Percentiles rank a stretch among this genome's conserved stretches.
Conservation (phyloP, 30 jellyfish, hydroid and myxozoan species). For the Aurelia coerulea region DNA sequence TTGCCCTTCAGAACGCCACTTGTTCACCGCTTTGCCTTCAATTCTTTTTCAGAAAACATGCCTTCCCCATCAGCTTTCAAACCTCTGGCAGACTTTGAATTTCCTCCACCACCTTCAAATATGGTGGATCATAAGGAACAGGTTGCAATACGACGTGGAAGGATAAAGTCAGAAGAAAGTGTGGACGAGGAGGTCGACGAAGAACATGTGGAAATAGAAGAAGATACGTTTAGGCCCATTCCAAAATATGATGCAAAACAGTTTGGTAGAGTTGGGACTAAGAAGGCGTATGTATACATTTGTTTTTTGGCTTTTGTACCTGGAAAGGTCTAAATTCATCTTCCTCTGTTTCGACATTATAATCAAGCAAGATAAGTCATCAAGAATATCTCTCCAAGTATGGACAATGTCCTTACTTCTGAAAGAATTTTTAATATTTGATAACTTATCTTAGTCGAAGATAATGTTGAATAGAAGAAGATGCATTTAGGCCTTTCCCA, state of each 20-base stretch:
- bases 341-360: no score
- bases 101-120: constrained; percentile 68
- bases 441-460: neutral
- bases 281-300: constrained; percentile 53
- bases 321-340: no score
- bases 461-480: constrained; percentile 62
- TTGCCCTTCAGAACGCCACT: no score
- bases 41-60: constrained; percentile 30
- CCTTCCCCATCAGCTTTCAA: constrained; percentile 45
- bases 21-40: no score
- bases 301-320: no score
- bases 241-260: constrained; percentile 64
- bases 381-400: no score
- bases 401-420: no score
- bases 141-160: constrained; percentile 20
- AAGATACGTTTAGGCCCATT: constrained; percentile 52
- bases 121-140: constrained; percentile 23
- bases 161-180: constrained; percentile 8
- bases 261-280: constrained; percentile 76
- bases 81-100: constrained; percentile 28
- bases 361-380: no score
- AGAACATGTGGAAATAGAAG: constrained; percentile 57
- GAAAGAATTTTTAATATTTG: no score
- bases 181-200: constrained; percentile 30
- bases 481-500: constrained; percentile 53